A percentile compares a stretch with the other conserved stretches of the same genome.
Conservation (phyloP, 1,140 invertebrate species). For the Planococcus citri region DNA sequence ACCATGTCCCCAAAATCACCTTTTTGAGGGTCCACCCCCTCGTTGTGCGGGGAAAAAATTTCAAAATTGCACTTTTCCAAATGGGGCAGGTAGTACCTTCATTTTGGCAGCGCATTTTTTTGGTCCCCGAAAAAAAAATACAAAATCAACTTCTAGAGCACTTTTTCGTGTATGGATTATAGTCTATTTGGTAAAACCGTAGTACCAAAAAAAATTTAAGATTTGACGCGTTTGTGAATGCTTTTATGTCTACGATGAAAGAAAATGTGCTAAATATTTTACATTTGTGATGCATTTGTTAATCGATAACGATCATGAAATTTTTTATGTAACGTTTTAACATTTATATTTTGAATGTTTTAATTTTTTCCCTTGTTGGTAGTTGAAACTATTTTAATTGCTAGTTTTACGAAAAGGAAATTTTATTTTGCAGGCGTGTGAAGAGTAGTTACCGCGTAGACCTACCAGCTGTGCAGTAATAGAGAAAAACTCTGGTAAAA, state of each 20-base stretch:
- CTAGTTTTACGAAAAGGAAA: neutral
- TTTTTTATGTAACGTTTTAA: neutral
- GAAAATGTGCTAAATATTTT: neutral
- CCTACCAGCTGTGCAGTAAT: neutral
- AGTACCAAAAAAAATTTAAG: neutral
- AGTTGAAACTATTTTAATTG: neutral
- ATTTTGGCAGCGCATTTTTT: no score
- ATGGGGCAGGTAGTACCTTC: no score
- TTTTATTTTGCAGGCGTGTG: neutral
- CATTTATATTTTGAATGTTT: neutral
- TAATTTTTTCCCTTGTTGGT: neutral
- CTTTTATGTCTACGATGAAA: neutral
- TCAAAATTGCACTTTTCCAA: no score
- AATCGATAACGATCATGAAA: neutral
- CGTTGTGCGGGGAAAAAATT: no score
- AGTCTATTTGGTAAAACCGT: neutral
- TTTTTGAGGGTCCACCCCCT: no score
- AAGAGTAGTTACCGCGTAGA: slow-evolving; percentile 1
- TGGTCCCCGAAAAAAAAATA: no score
- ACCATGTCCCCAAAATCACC: no score
- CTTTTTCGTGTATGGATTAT: no score
- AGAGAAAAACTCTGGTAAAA: neutral
- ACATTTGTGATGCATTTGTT: neutral
- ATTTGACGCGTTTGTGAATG: neutral
- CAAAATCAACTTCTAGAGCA: no score